phyloP scores from a whole-genome alignment of 1,140 invertebrate species.

The Apis laboriosa region DNA sequence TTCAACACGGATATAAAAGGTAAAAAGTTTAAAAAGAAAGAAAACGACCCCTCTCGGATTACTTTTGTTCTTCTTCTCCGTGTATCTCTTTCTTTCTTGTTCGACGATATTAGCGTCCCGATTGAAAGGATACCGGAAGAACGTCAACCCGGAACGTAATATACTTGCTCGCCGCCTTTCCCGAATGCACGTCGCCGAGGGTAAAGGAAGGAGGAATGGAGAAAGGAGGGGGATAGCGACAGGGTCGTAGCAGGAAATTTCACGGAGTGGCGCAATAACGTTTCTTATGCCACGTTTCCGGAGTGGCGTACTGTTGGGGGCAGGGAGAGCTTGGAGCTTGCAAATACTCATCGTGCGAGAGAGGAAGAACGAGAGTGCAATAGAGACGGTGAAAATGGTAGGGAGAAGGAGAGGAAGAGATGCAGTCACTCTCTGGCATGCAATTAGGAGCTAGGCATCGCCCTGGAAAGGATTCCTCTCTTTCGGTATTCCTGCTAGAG shows the following conservation, averaged over 20 bases:
- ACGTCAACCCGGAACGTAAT: slow-evolving; percentile 53
- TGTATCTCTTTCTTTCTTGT: slow-evolving; percentile 31
- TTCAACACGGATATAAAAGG: neutral
- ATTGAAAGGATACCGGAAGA: slow-evolving; percentile 47
- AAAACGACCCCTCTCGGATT: neutral
- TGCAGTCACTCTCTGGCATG: slow-evolving; percentile 65
- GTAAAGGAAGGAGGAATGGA: slow-evolving; percentile 21
- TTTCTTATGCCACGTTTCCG: slow-evolving; percentile 64
- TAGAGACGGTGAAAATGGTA: slow-evolving; percentile 27
- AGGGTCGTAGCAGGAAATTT: slow-evolving; percentile 59
- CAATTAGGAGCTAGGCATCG: slow-evolving; percentile 60
- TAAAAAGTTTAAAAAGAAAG: slow-evolving; percentile 11
- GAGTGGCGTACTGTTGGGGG: slow-evolving; percentile 53
- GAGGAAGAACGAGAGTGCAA: slow-evolving; percentile 31
- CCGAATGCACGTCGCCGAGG: slow-evolving; percentile 45
- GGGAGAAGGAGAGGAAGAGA: slow-evolving; percentile 35
- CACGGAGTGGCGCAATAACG: slow-evolving; percentile 63
- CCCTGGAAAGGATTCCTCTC: slow-evolving; percentile 48
- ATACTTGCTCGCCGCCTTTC: slow-evolving; percentile 58
- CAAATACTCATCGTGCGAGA: slow-evolving; percentile 48
- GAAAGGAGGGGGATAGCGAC: slow-evolving; percentile 35
- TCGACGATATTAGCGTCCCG: slow-evolving; percentile 42
- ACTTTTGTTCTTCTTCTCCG: slow-evolving; percentile 6
- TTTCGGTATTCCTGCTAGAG: slow-evolving; percentile 16
- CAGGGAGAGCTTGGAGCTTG: slow-evolving; percentile 29